phyloP scores from a whole-genome alignment of 2,888 invertebrate species.

The Drosophila anomalata region DNA sequence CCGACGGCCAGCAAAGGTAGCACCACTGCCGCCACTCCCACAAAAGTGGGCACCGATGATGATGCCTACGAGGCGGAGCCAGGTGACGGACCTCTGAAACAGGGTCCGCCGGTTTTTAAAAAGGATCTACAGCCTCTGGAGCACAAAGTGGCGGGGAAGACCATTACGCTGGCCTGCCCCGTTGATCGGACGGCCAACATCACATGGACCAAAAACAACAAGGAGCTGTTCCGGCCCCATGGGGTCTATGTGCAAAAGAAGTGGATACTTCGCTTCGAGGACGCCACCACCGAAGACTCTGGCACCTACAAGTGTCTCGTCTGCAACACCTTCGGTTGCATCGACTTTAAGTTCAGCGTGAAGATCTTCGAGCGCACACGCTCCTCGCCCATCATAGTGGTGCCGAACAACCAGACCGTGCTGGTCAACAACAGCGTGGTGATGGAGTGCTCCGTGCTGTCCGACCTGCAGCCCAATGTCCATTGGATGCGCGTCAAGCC shows the following conservation, averaged over 20 bases:
- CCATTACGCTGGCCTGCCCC: slow-evolving; percentile 87
- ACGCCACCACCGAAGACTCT: slow-evolving; percentile 91
- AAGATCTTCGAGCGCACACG: slow-evolving; percentile 92
- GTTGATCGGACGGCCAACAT: slow-evolving; percentile 91
- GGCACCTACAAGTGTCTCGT: slow-evolving; percentile 95
- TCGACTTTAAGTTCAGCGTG: slow-evolving; percentile 89
- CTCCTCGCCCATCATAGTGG: slow-evolving; percentile 92
- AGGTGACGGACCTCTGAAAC: slow-evolving; percentile 20
- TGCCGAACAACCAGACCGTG: slow-evolving; percentile 92
- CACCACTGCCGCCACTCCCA: slow-evolving; percentile 18
- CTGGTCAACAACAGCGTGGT: slow-evolving; percentile 88
- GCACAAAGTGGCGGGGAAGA: slow-evolving; percentile 89
- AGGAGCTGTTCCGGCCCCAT: slow-evolving; percentile 87
- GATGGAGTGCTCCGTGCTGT: slow-evolving; percentile 92
- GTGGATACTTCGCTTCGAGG: slow-evolving; percentile 91
- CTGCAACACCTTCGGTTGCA: slow-evolving; percentile 92
- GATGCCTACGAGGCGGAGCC: slow-evolving; percentile 22
- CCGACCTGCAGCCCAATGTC: slow-evolving; percentile 92
- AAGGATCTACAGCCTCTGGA: slow-evolving; percentile 13
- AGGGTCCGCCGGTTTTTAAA: slow-evolving; percentile 46
- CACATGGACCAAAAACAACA: slow-evolving; percentile 92
- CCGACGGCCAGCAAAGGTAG: slow-evolving; percentile 16
- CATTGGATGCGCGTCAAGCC: slow-evolving; percentile 88
- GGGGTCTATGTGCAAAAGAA: slow-evolving; percentile 88
- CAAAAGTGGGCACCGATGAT: slow-evolving; percentile 21